Evolutionary conservation across 1,140 invertebrate species (phyloP).

Genomic region (Holcopasites calliopsidis): DNA sequence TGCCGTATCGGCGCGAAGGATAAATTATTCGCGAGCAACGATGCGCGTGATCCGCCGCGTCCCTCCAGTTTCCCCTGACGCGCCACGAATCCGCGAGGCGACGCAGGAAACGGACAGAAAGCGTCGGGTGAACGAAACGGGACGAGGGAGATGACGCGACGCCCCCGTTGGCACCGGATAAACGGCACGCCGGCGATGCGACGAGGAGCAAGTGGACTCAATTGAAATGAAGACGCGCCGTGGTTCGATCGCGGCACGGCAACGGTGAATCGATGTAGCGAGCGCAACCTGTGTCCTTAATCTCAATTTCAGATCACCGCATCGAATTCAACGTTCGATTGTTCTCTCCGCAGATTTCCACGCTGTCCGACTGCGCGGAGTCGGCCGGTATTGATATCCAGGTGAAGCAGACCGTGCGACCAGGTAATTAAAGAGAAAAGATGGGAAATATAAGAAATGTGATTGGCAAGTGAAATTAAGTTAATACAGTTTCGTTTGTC

Average conservation of each 20-base stretch:
- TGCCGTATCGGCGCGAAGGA: not conserved
- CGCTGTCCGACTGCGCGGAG: not conserved
- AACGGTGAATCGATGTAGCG: conserved; percentile 33
- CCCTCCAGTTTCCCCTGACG: too few species aligned
- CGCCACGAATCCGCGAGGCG: not conserved
- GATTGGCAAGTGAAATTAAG: too few species aligned
- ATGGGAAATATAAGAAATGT: too few species aligned
- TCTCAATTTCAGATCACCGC: conserved; percentile 45
- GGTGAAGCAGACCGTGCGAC: too few species aligned
- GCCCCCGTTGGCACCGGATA: not conserved
- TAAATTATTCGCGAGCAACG: not conserved
- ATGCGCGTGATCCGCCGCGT: too few species aligned
- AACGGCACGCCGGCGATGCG: conserved; percentile 23
- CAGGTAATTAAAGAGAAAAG: too few species aligned
- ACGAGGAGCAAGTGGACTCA: conserved; percentile 7
- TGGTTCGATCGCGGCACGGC: conserved; percentile 12
- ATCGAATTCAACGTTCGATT: conserved; percentile 31
- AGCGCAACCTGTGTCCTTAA: conserved; percentile 16
- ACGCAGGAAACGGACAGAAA: too few species aligned
- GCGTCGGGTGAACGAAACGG: too few species aligned
- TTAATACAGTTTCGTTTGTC: too few species aligned
- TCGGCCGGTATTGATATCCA: too few species aligned
- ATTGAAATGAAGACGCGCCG: conserved; percentile 34
- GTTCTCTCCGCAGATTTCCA: not conserved
- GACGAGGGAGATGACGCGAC: not conserved